Evolutionary conservation across 53 echinoderm and acorn worm genomes (phyloP), one percentile per base, ranked within the genome.

Genomic region (Holothuria leucospilota): DNA sequence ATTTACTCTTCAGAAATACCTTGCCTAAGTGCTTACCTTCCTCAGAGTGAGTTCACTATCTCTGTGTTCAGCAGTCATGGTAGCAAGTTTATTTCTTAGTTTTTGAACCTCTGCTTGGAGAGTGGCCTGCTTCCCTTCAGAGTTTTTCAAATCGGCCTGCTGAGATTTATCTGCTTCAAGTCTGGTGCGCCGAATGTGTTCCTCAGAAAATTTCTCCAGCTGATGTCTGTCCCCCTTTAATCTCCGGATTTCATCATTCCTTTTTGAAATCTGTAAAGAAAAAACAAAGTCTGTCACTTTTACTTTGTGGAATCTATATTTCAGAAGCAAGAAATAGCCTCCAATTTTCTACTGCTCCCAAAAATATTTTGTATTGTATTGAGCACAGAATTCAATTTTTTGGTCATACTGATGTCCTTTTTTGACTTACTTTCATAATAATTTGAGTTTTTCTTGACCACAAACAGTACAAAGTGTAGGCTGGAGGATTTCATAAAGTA

Each of bases 201-300:
- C 98, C 68, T 98, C 98, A 4, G 98, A 98, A 82, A 98, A 98
- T 85, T 98, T 98, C 89, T 98, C 98, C 49, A 98, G 90, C 68
- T 98, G 98, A 73, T 98, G 95, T 46, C 95, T 88, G 73, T 98
- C 98, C 14, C 93, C 91, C 86, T 98, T 98, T 64, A 98, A 78
- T 24, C 95, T 91, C 21, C 98, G 79, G 59, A 98, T 98, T 68
- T 93, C 98, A 63, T 98, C 98, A 82, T 98, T 98, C 59, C 93
- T 93, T 51, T 95, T 95, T 13, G 98, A 93, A 62, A 98, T 98
- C 98, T 98, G 56, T 56, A 18, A 56, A 15, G 5, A 16, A 56
- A 56, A 56, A 56, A 16, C 56, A 56, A 56, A 56, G 56, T 56
- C 4, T 56, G 18, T 18, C 18, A 56, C 8, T 46, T 46, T 46